Conservation (phyloP, 2,113 vertebrate genomes). For the Hydropotes inermis region DNA sequence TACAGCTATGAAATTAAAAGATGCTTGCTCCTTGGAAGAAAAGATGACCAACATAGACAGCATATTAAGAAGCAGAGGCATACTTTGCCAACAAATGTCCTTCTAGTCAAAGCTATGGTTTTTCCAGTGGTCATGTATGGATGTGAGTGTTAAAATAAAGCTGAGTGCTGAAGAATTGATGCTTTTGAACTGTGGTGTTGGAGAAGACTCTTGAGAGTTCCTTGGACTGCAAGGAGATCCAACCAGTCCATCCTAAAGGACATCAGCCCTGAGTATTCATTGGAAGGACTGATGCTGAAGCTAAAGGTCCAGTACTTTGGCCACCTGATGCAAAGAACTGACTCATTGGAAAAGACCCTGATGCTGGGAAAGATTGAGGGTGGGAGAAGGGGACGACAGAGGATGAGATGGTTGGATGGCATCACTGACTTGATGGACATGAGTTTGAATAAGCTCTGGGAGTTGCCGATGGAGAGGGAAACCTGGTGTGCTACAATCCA, state of each 20-base stretch:
- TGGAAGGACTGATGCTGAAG: not conserved
- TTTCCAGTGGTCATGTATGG: not conserved
- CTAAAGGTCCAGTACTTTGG: not conserved
- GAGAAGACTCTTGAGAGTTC: not conserved
- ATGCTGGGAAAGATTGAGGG: not conserved
- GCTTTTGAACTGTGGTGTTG: not conserved
- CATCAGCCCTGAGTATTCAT: not conserved
- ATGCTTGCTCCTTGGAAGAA: not conserved
- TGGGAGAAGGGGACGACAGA: not conserved
- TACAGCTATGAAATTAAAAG: not conserved
- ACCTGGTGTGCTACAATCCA: not conserved
- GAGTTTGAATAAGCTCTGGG: not conserved
- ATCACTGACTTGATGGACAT: not conserved
- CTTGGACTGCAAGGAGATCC: not conserved
- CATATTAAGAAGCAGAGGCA: not conserved
- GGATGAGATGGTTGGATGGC: not conserved
- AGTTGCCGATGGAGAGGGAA: not conserved
- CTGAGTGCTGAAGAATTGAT: accelerated
- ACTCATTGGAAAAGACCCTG: not conserved
- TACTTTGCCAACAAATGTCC: not conserved
- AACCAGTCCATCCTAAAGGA: not conserved
- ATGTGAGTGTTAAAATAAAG: not conserved
- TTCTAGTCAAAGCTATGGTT: not conserved
- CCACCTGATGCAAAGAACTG: not conserved
- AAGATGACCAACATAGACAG: not conserved